Conservation (phyloP, 1,140 invertebrate species). For the Manduca sexta region DNA sequence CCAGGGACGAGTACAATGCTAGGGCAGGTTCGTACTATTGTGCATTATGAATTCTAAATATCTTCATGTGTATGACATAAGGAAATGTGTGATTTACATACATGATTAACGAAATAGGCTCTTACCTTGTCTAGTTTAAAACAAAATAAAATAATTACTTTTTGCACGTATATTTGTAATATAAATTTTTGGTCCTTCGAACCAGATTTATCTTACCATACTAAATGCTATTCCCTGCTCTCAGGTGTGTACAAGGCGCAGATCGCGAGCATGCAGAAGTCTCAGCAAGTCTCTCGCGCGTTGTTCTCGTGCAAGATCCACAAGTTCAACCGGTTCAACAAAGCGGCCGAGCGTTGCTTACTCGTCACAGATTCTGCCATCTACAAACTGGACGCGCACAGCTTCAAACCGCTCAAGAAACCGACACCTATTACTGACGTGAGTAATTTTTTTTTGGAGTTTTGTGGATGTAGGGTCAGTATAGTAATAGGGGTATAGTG, state of each 20-base stretch:
- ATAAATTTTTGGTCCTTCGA: background rate
- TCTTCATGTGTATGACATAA: background rate
- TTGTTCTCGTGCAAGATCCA: conserved; percentile 77
- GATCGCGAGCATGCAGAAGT: conserved; percentile 46
- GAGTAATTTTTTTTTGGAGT: conserved; percentile 26
- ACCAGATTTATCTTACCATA: background rate
- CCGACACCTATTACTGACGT: conserved; percentile 87
- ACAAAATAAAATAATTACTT: background rate
- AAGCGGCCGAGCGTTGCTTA: conserved; percentile 90
- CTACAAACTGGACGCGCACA: conserved; percentile 92
- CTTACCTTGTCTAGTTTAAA: background rate
- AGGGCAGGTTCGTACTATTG: conserved; percentile 68
- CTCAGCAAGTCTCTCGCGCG: conserved; percentile 30
- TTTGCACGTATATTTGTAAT: too few species aligned
- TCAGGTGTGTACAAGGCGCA: conserved; percentile 75
- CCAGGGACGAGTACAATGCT: conserved; percentile 84
- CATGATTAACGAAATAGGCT: background rate
- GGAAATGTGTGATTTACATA: background rate
- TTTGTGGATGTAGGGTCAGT: too few species aligned
- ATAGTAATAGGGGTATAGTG: too few species aligned
- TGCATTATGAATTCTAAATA: too few species aligned
- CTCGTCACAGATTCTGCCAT: conserved; percentile 91
- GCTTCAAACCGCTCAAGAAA: conserved; percentile 91
- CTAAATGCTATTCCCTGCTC: conserved; percentile 34
- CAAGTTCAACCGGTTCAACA: conserved; percentile 85